Conservation (phyloP, 1,140 invertebrate genomes). For the Drosophila mayri region DNA sequence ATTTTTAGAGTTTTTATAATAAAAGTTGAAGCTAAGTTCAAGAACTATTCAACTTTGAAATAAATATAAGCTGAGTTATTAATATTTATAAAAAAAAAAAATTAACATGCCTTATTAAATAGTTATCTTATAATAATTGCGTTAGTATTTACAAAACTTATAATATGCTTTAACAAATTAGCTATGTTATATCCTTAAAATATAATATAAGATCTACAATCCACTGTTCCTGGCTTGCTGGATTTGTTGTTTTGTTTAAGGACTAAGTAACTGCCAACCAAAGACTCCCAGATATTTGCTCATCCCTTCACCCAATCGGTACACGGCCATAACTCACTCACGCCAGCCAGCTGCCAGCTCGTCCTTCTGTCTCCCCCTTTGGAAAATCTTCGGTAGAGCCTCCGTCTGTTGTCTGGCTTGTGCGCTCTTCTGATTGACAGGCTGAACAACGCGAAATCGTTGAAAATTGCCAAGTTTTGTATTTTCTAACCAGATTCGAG, state of each 20-base stretch:
- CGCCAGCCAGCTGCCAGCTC: slow-evolving; percentile 39
- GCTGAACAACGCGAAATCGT: slow-evolving; percentile 62
- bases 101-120: too few species aligned
- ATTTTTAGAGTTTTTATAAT: background rate
- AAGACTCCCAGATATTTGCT: slow-evolving; percentile 12
- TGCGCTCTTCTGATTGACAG: slow-evolving; percentile 74
- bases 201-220: background rate
- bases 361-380: slow-evolving; percentile 1
- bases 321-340: slow-evolving; percentile 48
- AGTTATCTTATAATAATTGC: background rate
- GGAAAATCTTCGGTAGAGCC: slow-evolving; percentile 20
- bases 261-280: slow-evolving; percentile 23
- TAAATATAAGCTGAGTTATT: background rate
- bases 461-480: slow-evolving; percentile 72
- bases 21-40: too few species aligned
- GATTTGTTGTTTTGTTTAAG: slow-evolving; percentile 4
- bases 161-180: background rate
- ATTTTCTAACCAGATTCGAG: slow-evolving; percentile 44
- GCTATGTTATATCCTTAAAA: background rate
- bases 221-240: slow-evolving; percentile 3
- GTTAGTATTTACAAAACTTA: background rate
- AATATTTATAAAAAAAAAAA: background rate
- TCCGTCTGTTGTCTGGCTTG: slow-evolving; percentile 49
- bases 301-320: slow-evolving; percentile 20
- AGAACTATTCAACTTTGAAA: background rate